Evolutionary conservation across 2,797 vertebrate species (phyloP), one percentile per base, ranked within the genome.

Genomic region (Hafferia zeledoni): DNA sequence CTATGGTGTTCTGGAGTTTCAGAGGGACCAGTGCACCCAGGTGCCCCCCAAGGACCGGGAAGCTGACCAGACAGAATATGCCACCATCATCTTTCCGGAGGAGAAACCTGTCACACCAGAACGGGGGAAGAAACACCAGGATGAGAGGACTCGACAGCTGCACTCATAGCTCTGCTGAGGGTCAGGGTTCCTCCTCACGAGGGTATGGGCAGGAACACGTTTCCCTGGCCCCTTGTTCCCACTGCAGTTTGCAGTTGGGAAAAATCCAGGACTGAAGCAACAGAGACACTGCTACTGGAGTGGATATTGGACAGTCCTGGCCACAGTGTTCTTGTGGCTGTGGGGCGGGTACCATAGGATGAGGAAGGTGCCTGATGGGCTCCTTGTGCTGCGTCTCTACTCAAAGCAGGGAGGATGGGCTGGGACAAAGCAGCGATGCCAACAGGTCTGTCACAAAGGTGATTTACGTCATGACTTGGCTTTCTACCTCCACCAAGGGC

Each of bases 41-140:
- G 75, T 96, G 9, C 87, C 72, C 2, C 37, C 64, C 0, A 67
- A 55, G 11, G 35, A 69, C 49, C 3, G 3, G 3, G 13, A 28
- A 0, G 60, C 9, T 0, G 96, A 97, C 10, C 97, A 97, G 87
- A 98, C 98, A 0, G 98, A 98, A 88, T 99, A 98, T 0, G 98
- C 98, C 83, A 97, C 97, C 64, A 98, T 99, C 3, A 5, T 98
- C 83, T 98, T 98, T 71, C 96, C 97, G 3, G 89, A 93, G n/a
- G 94, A 90, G 60, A 98, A 95, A 10, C 95, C 94, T 0, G 1
- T 81, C 25, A 84, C 81, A 0, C 94, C 65, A 0, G 90, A 96
- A 57, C 6, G 13, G 0, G 43, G 68, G 4, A 94, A 95, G 93
- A 92, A 65, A 61, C 37, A 39, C 14, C n/a, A n/a, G 39, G 50